phyloP scores from a whole-genome alignment of 2,888 invertebrate species.

The Brachypalpus laphriformis region DNA sequence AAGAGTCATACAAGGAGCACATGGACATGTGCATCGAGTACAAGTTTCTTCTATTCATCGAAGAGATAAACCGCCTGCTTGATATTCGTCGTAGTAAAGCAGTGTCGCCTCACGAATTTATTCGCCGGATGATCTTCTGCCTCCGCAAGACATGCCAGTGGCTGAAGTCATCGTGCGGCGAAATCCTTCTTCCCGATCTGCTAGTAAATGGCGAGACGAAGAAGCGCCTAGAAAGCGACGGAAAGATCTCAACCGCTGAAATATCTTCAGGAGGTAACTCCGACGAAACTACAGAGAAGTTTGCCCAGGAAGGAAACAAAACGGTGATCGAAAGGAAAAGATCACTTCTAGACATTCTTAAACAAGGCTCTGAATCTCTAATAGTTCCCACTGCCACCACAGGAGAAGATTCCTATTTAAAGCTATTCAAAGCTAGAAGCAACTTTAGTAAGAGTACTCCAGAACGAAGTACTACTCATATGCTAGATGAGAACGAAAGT shows the following conservation, averaged over 20 bases:
- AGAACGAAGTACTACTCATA: conserved; percentile 13
- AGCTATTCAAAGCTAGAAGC: conserved; percentile 21
- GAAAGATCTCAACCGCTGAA: conserved; percentile 69
- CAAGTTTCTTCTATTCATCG: conserved; percentile 79
- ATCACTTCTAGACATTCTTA: conserved; percentile 37
- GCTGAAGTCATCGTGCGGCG: conserved; percentile 80
- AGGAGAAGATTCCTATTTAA: not conserved
- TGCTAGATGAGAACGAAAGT: conserved; percentile 6
- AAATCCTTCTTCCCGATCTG: conserved; percentile 79
- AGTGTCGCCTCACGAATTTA: conserved; percentile 82
- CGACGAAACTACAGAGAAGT: conserved; percentile 59
- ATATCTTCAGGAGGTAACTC: conserved; percentile 70
- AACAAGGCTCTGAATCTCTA: conserved; percentile 11
- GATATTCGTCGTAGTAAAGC: conserved; percentile 80
- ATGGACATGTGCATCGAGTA: conserved; percentile 81
- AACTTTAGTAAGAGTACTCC: conserved; percentile 50
- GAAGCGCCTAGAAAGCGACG: conserved; percentile 70
- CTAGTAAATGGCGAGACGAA: conserved; percentile 55
- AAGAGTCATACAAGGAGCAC: conserved; percentile 81
- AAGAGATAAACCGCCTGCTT: conserved; percentile 79
- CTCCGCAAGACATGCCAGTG: conserved; percentile 81
- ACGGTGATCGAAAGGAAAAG: conserved; percentile 56
- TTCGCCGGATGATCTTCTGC: conserved; percentile 81
- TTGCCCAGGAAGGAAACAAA: conserved; percentile 48
- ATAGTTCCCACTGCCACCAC: not conserved